These are phyloP conservation scores for Fundulus diaphanus DNA, from an alignment of 2,797 vertebrate genomes.

Conservation along the genomic window DNA sequence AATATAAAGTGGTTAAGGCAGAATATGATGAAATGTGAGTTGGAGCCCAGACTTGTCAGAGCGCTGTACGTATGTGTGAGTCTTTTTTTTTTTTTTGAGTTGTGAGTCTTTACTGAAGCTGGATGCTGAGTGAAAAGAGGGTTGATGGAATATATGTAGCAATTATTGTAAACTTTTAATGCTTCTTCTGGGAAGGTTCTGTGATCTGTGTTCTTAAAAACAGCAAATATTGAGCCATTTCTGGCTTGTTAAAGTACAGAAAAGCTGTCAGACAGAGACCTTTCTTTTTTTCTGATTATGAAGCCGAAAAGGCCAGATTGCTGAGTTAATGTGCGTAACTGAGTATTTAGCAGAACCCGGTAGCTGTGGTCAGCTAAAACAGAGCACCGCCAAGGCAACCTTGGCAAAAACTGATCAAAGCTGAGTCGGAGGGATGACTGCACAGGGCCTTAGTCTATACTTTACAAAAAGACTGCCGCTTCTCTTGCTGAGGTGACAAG, in stretches of 20 bases:
- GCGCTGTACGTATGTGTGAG: not conserved
- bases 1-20: not conserved
- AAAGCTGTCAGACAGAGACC: conserved; percentile 10
- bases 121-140: not conserved
- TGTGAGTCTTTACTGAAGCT: not conserved
- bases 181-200: not conserved
- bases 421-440: conserved; percentile 3
- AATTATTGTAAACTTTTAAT: not conserved
- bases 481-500: conserved; percentile 57
- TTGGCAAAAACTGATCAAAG: conserved; percentile 35
- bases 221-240: not conserved
- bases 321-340: conserved; percentile 42
- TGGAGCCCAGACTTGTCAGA: not conserved
- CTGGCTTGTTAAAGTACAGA: conserved; percentile 13
- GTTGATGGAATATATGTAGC: not conserved
- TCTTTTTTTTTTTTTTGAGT: too few species aligned
- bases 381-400: conserved; percentile 14
- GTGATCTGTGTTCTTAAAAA: not conserved
- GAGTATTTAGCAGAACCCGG: conserved; percentile 42
- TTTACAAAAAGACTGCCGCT: conserved; percentile 40
- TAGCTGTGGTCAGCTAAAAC: conserved; percentile 41
- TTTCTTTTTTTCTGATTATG: conserved; percentile 26
- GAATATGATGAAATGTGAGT: not conserved
- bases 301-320: conserved; percentile 24
- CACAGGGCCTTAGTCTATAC: conserved; percentile 11